Evolutionary conservation across 2,113 vertebrate genomes (phyloP), one percentile per base, ranked within the genome.

Genomic region (Zapornia atra): DNA sequence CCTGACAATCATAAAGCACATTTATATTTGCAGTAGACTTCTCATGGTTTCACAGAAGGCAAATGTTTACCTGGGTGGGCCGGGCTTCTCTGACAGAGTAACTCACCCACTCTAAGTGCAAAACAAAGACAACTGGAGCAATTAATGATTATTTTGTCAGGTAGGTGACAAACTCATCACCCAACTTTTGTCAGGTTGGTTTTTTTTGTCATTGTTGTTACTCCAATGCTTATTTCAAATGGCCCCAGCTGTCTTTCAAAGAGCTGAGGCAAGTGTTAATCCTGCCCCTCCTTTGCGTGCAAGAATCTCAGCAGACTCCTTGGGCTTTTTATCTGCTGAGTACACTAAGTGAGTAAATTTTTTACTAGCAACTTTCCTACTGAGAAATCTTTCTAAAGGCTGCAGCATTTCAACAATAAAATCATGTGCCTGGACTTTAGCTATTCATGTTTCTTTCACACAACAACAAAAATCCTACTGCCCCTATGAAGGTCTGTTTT

Each of bases 381-480:
- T 6, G 16, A 96, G 92, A 92, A 92, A 63, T 82, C 66, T 96
- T 96, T 90, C 94, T 86, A 95, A 91, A 95, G 73, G 78, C 93
- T 94, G 64, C 90, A 94, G 83, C 19, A 36, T 94, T 97, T 95
- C 92, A 96, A 94, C 59, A 95, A 89, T 78, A 91, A 91, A 92
- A 95, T 81, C 64, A 90, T 63, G 72, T 88, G 92, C 92, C 90
- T 64, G 77, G 92, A 91, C 77, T 96, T 86, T 8, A 68, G 88
- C 80, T 87, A 78, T 69, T 33, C 53, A 90, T 61, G 42, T 69
- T 80, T 90, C 82, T 94, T 95, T 90, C 88, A 80, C 8, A 16
- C 54, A 97, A 91, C 66, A 96, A 97, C 73, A 97, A 83, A 94
- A 89, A 90, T 22, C 64, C 83, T 11, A 44, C 38, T 82, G 95